Base-by-base conservation (phyloP, 2,888 invertebrate species). In the Amphipoea lucens region DNA sequence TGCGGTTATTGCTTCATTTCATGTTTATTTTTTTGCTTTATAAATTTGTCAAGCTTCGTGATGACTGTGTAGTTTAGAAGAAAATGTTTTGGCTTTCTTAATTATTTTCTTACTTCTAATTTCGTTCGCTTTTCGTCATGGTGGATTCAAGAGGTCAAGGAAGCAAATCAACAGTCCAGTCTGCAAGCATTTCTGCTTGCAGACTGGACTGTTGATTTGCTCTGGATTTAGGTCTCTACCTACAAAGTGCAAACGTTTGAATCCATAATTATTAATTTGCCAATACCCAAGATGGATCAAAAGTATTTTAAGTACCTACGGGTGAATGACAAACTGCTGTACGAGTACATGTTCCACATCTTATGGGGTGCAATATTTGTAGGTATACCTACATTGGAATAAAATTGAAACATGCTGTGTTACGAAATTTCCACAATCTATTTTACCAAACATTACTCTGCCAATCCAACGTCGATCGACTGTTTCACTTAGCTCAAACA, bases 21-120 rank as follows among this genome's bases (percentile, higher is more conserved):
- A 48, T 85, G 73, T 85, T 85, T 79, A 79, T 86, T 83, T 76
- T 75, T 60, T 80, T 73, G 67, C 66, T 65, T 76, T 48, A 72
- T 83, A 85, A 76, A 85, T 77, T 78, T 87, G 71, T 85, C 78
- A 78, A 85, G 70, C 69, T 72, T 76, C 48, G 36, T 66, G 63
- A 17, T 70, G 65, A 74, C 63, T 77, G 57, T 83, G 45, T 48
- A 36, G 40, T n/a, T 60, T 29, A 20, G 40, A 29, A 60, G 60
- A 63, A 68, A 75, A 81, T 73, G 69, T 83, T 85, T 69, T 85
- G 42, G 62, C 63, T 79, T 65, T 84, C 60, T 72, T 66, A 83
- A 83, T 71, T 76, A 51, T 76, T n/a, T 60, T 60, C n/a, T 62
- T 84, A 54, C 72, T 71, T 81, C 65, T 74, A 76, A 65, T 68